Evolutionary conservation across 1,140 invertebrate genomes (phyloP), one percentile per base, ranked within the genome.

Genomic region (Drosophila lini): DNA sequence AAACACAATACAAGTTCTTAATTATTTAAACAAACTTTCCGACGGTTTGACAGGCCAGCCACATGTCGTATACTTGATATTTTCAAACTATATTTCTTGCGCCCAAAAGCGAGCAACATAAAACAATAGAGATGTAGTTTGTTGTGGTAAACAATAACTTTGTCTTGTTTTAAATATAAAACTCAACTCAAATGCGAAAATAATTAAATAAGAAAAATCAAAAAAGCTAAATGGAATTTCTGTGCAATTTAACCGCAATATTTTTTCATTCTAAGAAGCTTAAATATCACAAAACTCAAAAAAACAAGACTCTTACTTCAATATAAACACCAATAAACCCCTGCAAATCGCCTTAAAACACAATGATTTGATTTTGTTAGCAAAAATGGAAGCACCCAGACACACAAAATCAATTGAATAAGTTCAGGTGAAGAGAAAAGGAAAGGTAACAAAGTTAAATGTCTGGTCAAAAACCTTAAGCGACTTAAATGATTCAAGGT

Each of bases 1-100:
- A 11, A 3, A 0, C 5, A 25, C 7, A 15, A 64, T 64, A 36
- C 0, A 42, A 42, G 31, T 44, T 42, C 8, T n/a, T n/a, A 40
- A 52, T 68, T 65, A 65, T 31, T 48, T 34, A 38, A 25, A 8
- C 13, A 67, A 62, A 15, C 9, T 62, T n/a, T 11, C 5, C 0
- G 13, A 50, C 19, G 40, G 9, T 47, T 70, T 47, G 19, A 40
- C 25, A 40, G 3, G 36, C 22, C 9, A 7, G 10, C 19, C 31
- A 60, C 62, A 45, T 58, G 62, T 25, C 62, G 62, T 32, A 71
- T 71, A 71, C 68, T 32, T 19, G 25, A 71, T 59, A 50, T 42
- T 1, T 13, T 22, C 2, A 0, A 5, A 36, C 15, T 22, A 22
- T 50, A 41, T 48, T 36, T 11, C 9, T 28, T 31, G 8, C 65